Evolutionary conservation across 2,113 vertebrate genomes (phyloP).

Genomic region (Albula glossodonta): DNA sequence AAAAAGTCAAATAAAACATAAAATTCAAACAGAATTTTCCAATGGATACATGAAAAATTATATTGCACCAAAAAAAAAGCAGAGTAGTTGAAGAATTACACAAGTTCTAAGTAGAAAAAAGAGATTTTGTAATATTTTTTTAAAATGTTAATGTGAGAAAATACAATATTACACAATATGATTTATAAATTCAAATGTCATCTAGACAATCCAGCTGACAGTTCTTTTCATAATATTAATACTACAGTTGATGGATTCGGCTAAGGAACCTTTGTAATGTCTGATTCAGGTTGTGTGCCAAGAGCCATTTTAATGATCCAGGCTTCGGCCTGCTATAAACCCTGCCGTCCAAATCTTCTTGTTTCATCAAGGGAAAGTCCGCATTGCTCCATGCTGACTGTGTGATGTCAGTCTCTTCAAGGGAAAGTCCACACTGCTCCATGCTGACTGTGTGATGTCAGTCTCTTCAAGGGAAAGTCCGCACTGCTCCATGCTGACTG

Average conservation of each 20-base stretch:
- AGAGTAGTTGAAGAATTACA: too few species aligned
- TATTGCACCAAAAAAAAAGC: neutral
- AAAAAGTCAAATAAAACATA: too few species aligned
- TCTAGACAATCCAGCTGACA: neutral
- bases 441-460: too few species aligned
- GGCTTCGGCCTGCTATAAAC: neutral
- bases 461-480: too few species aligned
- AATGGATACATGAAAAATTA: neutral
- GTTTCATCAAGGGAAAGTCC: neutral
- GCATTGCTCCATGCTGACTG: neutral
- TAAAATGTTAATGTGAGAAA: neutral
- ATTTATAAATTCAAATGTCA: neutral
- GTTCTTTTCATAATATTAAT: neutral
- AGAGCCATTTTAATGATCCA: neutral
- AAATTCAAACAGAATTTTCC: neutral
- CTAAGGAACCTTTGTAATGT: neutral
- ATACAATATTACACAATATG: neutral
- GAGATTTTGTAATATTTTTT: neutral
- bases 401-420: neutral
- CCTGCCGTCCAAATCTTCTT: too few species aligned
- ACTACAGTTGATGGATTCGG: neutral
- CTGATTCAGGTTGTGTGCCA: neutral
- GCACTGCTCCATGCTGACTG: too few species aligned
- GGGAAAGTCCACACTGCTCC: too few species aligned
- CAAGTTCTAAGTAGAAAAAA: too few species aligned